Percentiles rank a stretch among this genome's conserved stretches.
Conservation (phyloP, 2,113 vertebrate species). For the Erinaceus europaeus region DNA sequence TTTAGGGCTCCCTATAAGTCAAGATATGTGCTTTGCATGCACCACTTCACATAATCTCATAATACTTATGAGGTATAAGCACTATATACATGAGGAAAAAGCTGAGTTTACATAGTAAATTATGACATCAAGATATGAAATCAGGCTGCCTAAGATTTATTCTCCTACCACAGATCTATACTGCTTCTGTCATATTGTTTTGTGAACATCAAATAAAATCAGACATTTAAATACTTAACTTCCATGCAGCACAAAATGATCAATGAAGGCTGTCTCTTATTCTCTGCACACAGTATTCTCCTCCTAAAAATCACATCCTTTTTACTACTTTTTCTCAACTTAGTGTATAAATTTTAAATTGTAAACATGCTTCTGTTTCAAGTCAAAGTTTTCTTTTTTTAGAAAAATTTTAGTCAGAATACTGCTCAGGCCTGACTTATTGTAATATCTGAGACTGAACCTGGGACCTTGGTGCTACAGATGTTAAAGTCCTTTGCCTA, state of each 20-base stretch:
- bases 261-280: neutral
- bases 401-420: too few species aligned
- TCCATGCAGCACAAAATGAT: neutral
- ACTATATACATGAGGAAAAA: neutral
- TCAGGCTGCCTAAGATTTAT: neutral
- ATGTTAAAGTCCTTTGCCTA: too few species aligned
- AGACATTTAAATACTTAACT: neutral
- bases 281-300: neutral
- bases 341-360: neutral
- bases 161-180: accelerated
- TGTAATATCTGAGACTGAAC: too few species aligned
- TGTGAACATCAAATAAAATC: neutral
- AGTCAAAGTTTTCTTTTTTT: neutral
- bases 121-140: neutral
- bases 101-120: neutral
- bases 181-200: neutral
- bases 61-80: neutral
- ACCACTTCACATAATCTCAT: neutral
- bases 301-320: neutral
- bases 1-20: neutral
- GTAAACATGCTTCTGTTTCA: neutral
- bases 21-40: neutral
- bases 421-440: too few species aligned
- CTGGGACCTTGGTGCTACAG: too few species aligned
- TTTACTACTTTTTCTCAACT: neutral